Evolutionary conservation across 2,888 invertebrate species (phyloP).

Genomic region (Diadegma fenestrale): DNA sequence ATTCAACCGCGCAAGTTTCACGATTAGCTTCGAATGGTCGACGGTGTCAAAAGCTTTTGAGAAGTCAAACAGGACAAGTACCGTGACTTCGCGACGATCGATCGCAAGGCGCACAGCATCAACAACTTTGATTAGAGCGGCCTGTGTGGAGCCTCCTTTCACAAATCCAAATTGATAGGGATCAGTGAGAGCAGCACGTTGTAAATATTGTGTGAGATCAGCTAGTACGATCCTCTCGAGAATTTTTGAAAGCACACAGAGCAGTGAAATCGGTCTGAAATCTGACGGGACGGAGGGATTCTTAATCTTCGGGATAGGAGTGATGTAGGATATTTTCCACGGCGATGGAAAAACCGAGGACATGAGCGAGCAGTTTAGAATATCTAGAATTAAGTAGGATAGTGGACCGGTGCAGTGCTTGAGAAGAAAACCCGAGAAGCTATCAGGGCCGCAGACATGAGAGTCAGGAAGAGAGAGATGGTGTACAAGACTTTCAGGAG

Average conservation of each 20-base stretch:
- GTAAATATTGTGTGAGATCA: neutral
- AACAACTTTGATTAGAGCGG: neutral
- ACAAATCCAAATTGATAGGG: constrained; percentile 14
- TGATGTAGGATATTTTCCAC: neutral
- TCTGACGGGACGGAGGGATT: neutral
- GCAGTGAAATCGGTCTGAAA: constrained; percentile 25
- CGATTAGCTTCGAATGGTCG: neutral
- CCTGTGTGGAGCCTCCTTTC: neutral
- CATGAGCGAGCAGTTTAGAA: constrained; percentile 6
- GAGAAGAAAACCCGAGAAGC: neutral
- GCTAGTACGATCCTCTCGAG: neutral
- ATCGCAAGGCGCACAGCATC: constrained; percentile 1
- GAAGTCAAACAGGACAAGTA: constrained; percentile 35
- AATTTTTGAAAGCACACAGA: neutral
- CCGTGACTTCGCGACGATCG: neutral
- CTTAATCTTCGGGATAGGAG: neutral
- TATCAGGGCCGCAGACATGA: neutral
- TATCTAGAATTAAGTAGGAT: neutral
- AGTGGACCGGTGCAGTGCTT: neutral
- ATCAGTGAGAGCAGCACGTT: neutral
- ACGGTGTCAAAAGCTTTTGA: constrained; percentile 32
- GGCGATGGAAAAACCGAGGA: neutral
- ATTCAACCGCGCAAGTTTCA: neutral
- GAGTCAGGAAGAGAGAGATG: neutral
- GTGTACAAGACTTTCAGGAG: neutral